These are phyloP conservation scores for Neuroscelio doddi DNA, from an alignment of 2,888 invertebrate genomes.

Conservation along the genomic window DNA sequence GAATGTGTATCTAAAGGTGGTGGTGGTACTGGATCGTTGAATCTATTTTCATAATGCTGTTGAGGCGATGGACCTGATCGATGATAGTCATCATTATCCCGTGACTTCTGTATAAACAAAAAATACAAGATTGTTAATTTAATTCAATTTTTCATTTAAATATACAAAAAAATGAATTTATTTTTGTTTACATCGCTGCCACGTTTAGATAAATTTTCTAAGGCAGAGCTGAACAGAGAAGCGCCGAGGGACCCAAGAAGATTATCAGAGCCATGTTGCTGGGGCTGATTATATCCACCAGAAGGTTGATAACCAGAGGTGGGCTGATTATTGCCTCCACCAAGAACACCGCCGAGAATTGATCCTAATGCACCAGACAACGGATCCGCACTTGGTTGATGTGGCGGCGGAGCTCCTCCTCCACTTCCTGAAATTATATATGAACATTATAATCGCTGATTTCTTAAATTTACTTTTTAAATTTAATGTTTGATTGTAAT, in stretches of 20 bases:
- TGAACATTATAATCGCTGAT: background rate
- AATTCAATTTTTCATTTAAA: background rate
- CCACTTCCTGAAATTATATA: conserved; percentile 48
- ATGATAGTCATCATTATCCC: conserved; percentile 13
- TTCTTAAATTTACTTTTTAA: too few species aligned
- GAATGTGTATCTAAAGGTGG: conserved; percentile 27
- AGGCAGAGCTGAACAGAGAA: conserved; percentile 62
- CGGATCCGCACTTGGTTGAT: conserved; percentile 51
- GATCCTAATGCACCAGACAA: conserved; percentile 62
- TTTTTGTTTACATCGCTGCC: conserved; percentile 60
- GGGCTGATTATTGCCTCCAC: conserved; percentile 59
- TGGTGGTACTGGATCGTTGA: conserved; percentile 45
- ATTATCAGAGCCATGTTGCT: conserved; percentile 51
- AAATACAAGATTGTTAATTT: background rate
- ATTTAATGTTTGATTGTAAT: too few species aligned
- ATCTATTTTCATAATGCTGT: conserved; percentile 43
- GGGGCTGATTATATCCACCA: conserved; percentile 57
- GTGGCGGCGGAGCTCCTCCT: conserved; percentile 51
- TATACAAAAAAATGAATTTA: background rate
- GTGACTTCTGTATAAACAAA: background rate
- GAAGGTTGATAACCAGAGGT: conserved; percentile 56
- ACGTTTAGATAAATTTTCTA: conserved; percentile 63
- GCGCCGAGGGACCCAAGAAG: conserved; percentile 63
- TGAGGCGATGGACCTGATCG: conserved; percentile 27
- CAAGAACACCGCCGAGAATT: conserved; percentile 64